Conservation (phyloP, 2,113 vertebrate species). For the Phaethon lepturus region DNA sequence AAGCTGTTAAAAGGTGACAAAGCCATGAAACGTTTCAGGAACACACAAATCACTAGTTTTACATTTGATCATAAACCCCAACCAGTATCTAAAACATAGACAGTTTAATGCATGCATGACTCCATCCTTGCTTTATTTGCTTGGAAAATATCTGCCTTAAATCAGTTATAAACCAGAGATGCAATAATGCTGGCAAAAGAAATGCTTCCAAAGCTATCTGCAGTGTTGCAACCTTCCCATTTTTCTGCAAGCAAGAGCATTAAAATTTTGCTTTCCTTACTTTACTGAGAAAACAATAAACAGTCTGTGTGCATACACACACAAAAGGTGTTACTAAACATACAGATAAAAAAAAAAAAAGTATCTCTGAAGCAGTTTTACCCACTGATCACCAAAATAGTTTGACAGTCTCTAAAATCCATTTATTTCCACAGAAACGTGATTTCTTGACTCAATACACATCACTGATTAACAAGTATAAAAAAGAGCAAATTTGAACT, state of each 20-base stretch:
- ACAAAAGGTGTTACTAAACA: not conserved
- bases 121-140: not conserved
- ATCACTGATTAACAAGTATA: not conserved
- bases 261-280: not conserved
- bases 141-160: not conserved
- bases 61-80: not conserved
- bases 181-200: not conserved
- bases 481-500: not conserved
- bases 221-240: not conserved
- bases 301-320: not conserved
- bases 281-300: not conserved
- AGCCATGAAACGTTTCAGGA: not conserved
- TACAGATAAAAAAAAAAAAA: not conserved
- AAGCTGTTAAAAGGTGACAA: not conserved
- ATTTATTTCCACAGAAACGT: not conserved
- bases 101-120: not conserved
- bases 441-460: not conserved
- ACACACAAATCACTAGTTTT: not conserved
- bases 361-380: not conserved
- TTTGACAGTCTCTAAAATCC: not conserved
- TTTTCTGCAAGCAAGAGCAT: not conserved
- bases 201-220: not conserved
- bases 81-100: not conserved
- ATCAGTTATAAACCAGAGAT: not conserved
- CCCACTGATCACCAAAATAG: not conserved